Percentiles rank a stretch among this genome's conserved stretches.
Evolutionary conservation across 2,797 vertebrate genomes (phyloP).

Genomic region (Naso thynnoides): DNA sequence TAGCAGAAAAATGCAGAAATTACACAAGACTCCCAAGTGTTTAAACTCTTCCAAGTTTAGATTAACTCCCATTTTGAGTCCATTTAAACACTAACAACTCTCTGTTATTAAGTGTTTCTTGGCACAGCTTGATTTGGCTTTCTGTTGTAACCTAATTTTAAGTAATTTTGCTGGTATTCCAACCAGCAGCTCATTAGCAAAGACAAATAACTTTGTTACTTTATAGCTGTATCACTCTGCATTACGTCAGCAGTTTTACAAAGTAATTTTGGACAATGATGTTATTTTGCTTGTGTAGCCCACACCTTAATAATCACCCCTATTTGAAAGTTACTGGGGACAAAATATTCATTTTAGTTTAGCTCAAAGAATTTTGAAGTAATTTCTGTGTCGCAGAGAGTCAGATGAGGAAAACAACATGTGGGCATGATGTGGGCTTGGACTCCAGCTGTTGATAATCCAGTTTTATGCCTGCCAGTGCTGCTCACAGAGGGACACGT

Average conservation of each 20-base stretch:
- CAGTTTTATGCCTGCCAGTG: conserved; percentile 21
- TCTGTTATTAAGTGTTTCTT: conserved; percentile 21
- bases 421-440: conserved; percentile 6
- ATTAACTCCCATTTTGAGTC: conserved; percentile 41
- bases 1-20: background rate
- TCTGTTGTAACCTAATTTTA: conserved; percentile 28
- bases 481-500: conserved; percentile 13
- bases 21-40: background rate
- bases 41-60: conserved; percentile 19
- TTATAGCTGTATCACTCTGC: conserved; percentile 11
- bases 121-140: conserved; percentile 30
- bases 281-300: background rate
- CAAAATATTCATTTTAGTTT: conserved; percentile 1
- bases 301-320: background rate
- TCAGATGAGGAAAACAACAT: conserved; percentile 14
- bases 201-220: conserved; percentile 15
- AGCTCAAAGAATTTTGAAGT: conserved; percentile 8
- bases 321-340: background rate
- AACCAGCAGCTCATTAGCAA: conserved; percentile 31
- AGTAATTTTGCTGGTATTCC: conserved; percentile 27
- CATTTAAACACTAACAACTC: conserved; percentile 27
- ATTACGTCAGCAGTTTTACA: background rate
- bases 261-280: background rate
- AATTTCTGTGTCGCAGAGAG: background rate
- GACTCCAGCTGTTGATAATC: conserved; percentile 51